Evolutionary conservation across 2,113 vertebrate genomes (phyloP).

Genomic region (Salvelinus fontinalis): DNA sequence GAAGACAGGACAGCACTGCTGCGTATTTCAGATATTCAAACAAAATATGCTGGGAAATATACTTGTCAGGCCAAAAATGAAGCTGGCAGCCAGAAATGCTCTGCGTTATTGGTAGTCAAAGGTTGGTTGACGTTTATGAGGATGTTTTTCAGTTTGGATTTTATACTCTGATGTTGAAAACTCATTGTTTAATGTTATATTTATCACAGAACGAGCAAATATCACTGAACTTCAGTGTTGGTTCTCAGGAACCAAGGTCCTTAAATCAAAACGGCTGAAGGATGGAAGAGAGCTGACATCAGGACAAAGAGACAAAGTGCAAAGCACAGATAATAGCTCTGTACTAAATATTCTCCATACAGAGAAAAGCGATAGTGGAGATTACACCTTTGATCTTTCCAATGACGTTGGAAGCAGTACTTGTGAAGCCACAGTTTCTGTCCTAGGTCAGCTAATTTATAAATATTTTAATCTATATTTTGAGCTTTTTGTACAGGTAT

Average conservation of each 20-base stretch:
- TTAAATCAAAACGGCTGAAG: constrained; percentile 88
- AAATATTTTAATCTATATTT: not conserved
- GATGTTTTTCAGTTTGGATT: not conserved
- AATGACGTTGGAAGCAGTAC: constrained; percentile 90
- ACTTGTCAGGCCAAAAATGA: constrained; percentile 96
- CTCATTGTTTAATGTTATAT: constrained; percentile 39
- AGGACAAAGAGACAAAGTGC: constrained; percentile 89
- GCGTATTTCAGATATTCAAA: constrained; percentile 82
- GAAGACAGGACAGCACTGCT: constrained; percentile 86
- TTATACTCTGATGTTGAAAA: not conserved
- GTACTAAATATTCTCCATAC: constrained; percentile 86
- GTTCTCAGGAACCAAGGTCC: constrained; percentile 91
- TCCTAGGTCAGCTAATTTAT: constrained; percentile 84
- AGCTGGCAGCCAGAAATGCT: constrained; percentile 92
- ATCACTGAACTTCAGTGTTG: constrained; percentile 89
- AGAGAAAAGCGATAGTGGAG: constrained; percentile 87
- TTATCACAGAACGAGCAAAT: constrained; percentile 88
- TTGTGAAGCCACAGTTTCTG: constrained; percentile 86
- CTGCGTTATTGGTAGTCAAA: constrained; percentile 89
- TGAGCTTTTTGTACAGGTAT: not conserved
- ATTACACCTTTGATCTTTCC: constrained; percentile 90
- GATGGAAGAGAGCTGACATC: constrained; percentile 83
- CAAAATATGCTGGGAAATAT: constrained; percentile 89
- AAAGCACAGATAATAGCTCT: constrained; percentile 84
- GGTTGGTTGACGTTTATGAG: constrained; percentile 77